Evolutionary conservation across 2,888 invertebrate genomes (phyloP).

Genomic region (Ochropacha duplaris): DNA sequence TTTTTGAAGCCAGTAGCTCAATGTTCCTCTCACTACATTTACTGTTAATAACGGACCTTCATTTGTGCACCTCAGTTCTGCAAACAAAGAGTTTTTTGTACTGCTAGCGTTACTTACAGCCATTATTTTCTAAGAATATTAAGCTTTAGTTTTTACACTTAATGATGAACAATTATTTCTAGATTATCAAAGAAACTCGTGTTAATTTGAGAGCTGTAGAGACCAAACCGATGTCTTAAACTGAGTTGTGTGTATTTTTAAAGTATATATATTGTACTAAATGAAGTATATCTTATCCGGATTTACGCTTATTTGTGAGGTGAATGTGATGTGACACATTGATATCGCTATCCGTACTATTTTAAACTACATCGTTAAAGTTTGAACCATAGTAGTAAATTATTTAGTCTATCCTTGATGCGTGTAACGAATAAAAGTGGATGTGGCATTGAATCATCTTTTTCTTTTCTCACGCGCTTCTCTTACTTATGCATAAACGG

Average conservation of each 20-base stretch:
- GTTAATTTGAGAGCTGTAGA: neutral
- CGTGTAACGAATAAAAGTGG: neutral
- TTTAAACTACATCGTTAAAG: neutral
- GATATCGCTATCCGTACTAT: slow-evolving; percentile 37
- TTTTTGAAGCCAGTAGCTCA: slow-evolving; percentile 14
- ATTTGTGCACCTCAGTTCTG: slow-evolving; percentile 33
- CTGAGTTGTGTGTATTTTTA: neutral
- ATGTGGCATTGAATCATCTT: neutral
- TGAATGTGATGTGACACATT: slow-evolving; percentile 48
- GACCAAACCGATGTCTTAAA: neutral
- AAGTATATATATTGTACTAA: neutral
- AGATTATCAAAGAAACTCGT: neutral
- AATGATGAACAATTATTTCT: neutral
- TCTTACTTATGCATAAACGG: too few relatives aligned
- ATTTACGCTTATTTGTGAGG: slow-evolving; percentile 36
- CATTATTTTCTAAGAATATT: neutral
- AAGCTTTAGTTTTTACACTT: neutral
- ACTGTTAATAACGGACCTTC: slow-evolving; percentile 50
- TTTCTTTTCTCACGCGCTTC: too few relatives aligned
- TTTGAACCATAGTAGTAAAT: neutral
- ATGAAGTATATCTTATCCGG: slow-evolving; percentile 30
- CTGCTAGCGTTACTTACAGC: neutral
- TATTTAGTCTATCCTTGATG: neutral
- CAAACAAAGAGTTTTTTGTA: slow-evolving; percentile 5
- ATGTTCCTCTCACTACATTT: slow-evolving; percentile 28